Percentiles rank a stretch among this genome's conserved stretches.
Conservation (phyloP, 2,888 invertebrate species). For the Ophion obscuratus region DNA sequence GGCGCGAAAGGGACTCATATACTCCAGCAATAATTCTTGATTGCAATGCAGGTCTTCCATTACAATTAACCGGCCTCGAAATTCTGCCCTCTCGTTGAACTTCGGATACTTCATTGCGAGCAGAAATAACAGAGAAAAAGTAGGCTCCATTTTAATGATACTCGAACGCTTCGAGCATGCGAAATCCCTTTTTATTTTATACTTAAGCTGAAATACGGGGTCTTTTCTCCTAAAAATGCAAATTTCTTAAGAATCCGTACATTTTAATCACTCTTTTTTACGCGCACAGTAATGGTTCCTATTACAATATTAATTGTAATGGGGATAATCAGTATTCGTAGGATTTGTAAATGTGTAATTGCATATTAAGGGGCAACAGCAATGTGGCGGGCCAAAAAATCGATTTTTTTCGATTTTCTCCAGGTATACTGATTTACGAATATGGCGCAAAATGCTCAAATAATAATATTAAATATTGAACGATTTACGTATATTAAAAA, state of each 20-base stretch:
- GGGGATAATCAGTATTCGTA: background rate
- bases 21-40: constrained; percentile 47
- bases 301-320: background rate
- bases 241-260: background rate
- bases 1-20: constrained; percentile 48
- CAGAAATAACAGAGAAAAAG: background rate
- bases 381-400: no score
- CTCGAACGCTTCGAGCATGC: background rate
- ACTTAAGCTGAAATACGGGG: background rate
- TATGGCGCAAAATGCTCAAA: no score
- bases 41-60: constrained; percentile 55
- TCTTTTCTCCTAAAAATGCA: background rate
- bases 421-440: no score
- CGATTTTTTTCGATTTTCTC: no score
- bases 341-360: background rate
- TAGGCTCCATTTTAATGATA: background rate
- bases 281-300: no score
- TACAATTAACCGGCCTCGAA: constrained; percentile 14
- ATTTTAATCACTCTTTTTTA: background rate
- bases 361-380: background rate
- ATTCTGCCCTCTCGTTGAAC: background rate
- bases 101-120: background rate
- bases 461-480: no score
- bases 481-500: no score
- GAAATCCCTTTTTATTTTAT: background rate